phyloP scores from a whole-genome alignment of 2,113 vertebrate species.

The Neogobius melanostomus region DNA sequence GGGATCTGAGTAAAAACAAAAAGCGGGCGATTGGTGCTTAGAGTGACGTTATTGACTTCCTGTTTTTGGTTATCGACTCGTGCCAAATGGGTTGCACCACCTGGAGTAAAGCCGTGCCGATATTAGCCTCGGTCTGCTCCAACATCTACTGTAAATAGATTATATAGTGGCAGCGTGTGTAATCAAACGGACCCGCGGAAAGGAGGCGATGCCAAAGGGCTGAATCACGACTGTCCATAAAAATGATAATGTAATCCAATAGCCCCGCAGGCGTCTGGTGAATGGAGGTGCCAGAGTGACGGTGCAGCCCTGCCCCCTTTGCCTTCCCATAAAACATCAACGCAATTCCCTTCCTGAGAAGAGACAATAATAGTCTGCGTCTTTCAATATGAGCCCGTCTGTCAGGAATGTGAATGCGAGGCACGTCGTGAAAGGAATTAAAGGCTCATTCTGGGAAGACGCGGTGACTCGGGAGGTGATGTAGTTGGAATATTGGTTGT shows the following conservation, averaged over 20 bases:
- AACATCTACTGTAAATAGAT: constrained; percentile 46
- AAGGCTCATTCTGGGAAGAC: constrained; percentile 20
- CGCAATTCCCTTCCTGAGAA: neutral
- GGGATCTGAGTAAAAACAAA: constrained; percentile 52
- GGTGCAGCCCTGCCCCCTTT: neutral
- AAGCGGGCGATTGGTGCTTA: constrained; percentile 40
- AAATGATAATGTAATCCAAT: neutral
- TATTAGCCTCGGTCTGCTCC: neutral
- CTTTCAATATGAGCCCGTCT: constrained; percentile 4
- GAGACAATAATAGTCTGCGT: constrained; percentile 6
- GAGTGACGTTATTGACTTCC: constrained; percentile 71
- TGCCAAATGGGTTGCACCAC: constrained; percentile 61
- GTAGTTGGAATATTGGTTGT: neutral
- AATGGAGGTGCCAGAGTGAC: constrained; percentile 19
- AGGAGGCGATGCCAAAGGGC: constrained; percentile 7
- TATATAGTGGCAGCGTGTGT: constrained; percentile 38
- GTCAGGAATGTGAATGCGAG: constrained; percentile 24
- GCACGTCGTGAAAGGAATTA: constrained; percentile 6
- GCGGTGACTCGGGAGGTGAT: neutral
- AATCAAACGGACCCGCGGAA: constrained; percentile 25
- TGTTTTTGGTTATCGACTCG: constrained; percentile 70
- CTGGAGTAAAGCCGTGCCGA: constrained; percentile 38
- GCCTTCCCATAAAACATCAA: neutral
- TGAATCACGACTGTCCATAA: neutral
- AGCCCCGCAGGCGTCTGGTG: neutral